These are phyloP conservation scores for Altica lythri DNA, from an alignment of 2,888 invertebrate species.

Conservation along the genomic window DNA sequence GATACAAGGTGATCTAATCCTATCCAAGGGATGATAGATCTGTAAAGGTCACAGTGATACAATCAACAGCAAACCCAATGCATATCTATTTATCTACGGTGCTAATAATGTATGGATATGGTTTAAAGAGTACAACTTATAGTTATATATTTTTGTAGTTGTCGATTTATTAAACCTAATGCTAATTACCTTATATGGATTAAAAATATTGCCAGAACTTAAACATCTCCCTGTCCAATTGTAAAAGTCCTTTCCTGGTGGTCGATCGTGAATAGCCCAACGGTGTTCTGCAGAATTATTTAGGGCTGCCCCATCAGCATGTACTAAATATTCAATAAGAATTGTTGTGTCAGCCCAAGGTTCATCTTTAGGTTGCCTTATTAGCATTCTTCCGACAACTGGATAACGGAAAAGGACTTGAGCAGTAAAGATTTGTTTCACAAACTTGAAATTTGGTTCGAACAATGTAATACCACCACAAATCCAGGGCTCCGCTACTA, in stretches of 20 bases:
- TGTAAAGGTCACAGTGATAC: no score
- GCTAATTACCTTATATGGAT: slow-evolving; percentile 70
- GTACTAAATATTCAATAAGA: slow-evolving; percentile 81
- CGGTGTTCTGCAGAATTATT: slow-evolving; percentile 77
- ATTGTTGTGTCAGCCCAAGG: slow-evolving; percentile 86
- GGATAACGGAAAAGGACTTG: slow-evolving; percentile 80
- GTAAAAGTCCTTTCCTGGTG: slow-evolving; percentile 86
- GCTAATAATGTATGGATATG: no score
- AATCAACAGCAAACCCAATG: no score
- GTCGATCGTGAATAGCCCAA: slow-evolving; percentile 81
- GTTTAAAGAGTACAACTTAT: no score
- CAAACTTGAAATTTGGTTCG: slow-evolving; percentile 67
- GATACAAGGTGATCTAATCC: no score
- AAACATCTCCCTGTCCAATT: slow-evolving; percentile 87
- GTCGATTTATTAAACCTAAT: no score
- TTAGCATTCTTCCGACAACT: slow-evolving; percentile 80
- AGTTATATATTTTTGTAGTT: no score
- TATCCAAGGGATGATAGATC: no score
- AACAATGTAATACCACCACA: slow-evolving; percentile 71
- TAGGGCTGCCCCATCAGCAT: slow-evolving; percentile 80
- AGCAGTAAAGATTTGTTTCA: slow-evolving; percentile 76
- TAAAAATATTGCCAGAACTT: slow-evolving; percentile 75
- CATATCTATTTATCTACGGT: no score
- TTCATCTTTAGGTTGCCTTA: slow-evolving; percentile 78
- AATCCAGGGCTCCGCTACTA: slow-evolving; percentile 60